Evolutionary conservation across 1,140 invertebrate species (phyloP).

Genomic region (Hylaeus anthracinus): DNA sequence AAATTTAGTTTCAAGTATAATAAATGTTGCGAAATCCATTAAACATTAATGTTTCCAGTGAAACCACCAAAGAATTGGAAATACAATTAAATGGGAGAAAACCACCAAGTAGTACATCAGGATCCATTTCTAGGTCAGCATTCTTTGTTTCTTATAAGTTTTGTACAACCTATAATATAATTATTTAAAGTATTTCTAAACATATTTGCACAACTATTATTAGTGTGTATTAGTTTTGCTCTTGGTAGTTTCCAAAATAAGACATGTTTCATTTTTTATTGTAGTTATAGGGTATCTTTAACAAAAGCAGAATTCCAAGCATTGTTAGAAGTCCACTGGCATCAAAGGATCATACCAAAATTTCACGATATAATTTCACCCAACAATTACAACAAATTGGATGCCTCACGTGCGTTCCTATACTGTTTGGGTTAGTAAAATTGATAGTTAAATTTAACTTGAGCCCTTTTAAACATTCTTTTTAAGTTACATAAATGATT

Average conservation of each 20-base stretch:
- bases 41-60: background rate
- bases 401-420: constrained; percentile 12
- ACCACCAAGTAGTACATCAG: background rate
- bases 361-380: constrained; percentile 36
- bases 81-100: background rate
- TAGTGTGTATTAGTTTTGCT: too few relatives aligned
- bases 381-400: constrained; percentile 8
- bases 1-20: background rate
- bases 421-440: constrained; percentile 27
- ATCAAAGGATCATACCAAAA: background rate
- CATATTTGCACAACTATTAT: too few relatives aligned
- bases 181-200: background rate
- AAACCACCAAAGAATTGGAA: background rate
- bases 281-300: background rate
- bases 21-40: too few relatives aligned
- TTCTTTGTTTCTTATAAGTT: background rate
- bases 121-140: background rate
- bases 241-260: too few relatives aligned
- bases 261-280: background rate
- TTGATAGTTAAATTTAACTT: background rate
- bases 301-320: constrained; percentile 6
- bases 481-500: background rate
- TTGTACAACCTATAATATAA: background rate
- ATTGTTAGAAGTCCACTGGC: constrained; percentile 29
- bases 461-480: background rate